phyloP scores from a whole-genome alignment of 2,888 invertebrate genomes.

The Notocelia uddmanniana region DNA sequence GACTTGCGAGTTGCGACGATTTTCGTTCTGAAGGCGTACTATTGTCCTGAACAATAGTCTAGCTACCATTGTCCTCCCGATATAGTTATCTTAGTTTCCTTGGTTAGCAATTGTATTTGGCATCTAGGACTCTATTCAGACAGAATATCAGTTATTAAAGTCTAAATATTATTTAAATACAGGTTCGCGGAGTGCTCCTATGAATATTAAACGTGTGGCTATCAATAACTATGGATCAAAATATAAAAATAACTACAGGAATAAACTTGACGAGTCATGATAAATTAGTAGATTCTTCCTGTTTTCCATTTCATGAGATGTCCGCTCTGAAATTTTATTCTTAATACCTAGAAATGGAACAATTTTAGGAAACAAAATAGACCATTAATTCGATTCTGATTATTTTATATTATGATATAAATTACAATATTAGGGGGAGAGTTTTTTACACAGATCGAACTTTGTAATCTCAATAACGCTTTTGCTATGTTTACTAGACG shows the following conservation, averaged over 20 bases:
- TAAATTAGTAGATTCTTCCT: too few relatives aligned
- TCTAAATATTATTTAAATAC: neutral
- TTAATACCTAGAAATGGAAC: too few relatives aligned
- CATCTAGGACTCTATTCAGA: constrained; percentile 16
- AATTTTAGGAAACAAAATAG: too few relatives aligned
- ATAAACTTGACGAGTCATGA: neutral
- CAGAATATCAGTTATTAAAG: constrained; percentile 2
- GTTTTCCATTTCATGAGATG: too few relatives aligned
- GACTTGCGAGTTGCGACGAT: constrained; percentile 16
- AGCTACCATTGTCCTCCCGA: constrained; percentile 39
- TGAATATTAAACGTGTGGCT: neutral
- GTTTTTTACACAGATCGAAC: too few relatives aligned
- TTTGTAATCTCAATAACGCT: too few relatives aligned
- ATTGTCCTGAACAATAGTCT: constrained; percentile 43
- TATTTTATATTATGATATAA: too few relatives aligned
- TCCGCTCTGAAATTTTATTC: too few relatives aligned
- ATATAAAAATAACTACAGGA: neutral
- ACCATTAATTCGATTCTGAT: too few relatives aligned
- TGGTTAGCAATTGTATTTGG: constrained; percentile 30
- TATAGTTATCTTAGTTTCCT: constrained; percentile 34
- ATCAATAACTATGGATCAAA: neutral
- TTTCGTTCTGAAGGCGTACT: neutral
- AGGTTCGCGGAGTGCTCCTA: neutral
- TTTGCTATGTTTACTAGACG: too few relatives aligned
- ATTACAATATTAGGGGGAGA: too few relatives aligned